Evolutionary conservation across 1,140 invertebrate species (phyloP).

Genomic region (Dryas iulia): DNA sequence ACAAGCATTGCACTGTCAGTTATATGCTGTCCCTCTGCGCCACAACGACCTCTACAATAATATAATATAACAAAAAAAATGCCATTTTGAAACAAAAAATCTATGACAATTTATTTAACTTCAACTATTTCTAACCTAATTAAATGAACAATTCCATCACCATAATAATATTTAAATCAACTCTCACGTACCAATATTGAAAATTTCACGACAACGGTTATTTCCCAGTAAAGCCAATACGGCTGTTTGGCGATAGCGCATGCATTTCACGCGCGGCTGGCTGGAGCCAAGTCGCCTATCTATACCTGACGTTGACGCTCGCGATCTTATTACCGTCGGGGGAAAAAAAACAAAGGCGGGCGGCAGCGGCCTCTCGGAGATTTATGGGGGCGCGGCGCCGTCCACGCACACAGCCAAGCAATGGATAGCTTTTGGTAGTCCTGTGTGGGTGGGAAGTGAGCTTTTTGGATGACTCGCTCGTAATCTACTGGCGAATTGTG

Average conservation of each 20-base stretch:
- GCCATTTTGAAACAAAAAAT: background rate
- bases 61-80: no score
- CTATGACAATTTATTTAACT: background rate
- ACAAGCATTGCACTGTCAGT: no score
- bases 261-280: conserved; percentile 53
- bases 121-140: no score
- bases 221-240: conserved; percentile 7
- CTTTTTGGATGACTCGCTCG: background rate
- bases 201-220: background rate
- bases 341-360: conserved; percentile 69
- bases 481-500: background rate
- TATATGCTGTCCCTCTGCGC: no score
- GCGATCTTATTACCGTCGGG: conserved; percentile 70
- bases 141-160: no score
- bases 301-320: conserved; percentile 70
- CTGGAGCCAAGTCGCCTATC: conserved; percentile 36
- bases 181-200: background rate
- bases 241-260: conserved; percentile 24
- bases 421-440: background rate
- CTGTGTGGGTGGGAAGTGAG: conserved; percentile 1
- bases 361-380: conserved; percentile 52
- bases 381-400: conserved; percentile 58
- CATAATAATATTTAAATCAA: background rate
- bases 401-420: conserved; percentile 7
- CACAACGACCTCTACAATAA: no score